Evolutionary conservation across 1,140 invertebrate species (phyloP).

Genomic region (Elysia chlorotica): DNA sequence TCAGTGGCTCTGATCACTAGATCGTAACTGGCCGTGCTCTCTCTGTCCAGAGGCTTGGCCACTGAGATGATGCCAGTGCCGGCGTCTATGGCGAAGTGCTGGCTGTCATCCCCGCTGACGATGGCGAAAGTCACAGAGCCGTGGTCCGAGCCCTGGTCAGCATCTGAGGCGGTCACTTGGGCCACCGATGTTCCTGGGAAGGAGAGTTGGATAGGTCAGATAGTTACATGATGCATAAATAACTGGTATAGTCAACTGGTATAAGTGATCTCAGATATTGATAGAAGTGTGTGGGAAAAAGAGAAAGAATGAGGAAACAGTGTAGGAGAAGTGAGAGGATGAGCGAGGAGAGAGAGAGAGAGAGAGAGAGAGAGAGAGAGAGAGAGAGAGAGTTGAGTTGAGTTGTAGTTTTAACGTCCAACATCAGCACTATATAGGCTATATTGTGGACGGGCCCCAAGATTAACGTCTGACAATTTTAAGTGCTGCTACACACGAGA

Average conservation of each 20-base stretch:
- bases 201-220: not conserved
- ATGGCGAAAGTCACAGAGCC: conserved; percentile 33
- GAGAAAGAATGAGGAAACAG: not conserved
- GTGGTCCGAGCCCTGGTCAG: conserved; percentile 33
- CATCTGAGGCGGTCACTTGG: conserved; percentile 32
- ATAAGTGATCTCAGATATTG: not conserved
- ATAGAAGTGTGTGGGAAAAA: not conserved
- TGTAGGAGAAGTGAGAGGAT: not conserved
- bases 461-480: too few relatives aligned
- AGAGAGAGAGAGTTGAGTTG: not conserved
- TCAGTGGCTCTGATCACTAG: conserved; percentile 21
- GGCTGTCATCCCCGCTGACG: conserved; percentile 25
- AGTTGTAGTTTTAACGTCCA: too few relatives aligned
- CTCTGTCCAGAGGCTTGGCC: conserved; percentile 27
- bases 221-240: not conserved
- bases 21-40: conserved; percentile 18
- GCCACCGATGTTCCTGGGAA: conserved; percentile 16
- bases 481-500: too few relatives aligned
- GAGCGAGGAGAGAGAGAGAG: not conserved
- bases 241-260: not conserved
- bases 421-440: too few relatives aligned
- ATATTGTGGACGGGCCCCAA: too few relatives aligned
- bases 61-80: conserved; percentile 26
- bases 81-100: conserved; percentile 32
- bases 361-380: not conserved